Base-by-base conservation (phyloP, 2,888 invertebrate species). In the Meliscaeva auricollis region DNA sequence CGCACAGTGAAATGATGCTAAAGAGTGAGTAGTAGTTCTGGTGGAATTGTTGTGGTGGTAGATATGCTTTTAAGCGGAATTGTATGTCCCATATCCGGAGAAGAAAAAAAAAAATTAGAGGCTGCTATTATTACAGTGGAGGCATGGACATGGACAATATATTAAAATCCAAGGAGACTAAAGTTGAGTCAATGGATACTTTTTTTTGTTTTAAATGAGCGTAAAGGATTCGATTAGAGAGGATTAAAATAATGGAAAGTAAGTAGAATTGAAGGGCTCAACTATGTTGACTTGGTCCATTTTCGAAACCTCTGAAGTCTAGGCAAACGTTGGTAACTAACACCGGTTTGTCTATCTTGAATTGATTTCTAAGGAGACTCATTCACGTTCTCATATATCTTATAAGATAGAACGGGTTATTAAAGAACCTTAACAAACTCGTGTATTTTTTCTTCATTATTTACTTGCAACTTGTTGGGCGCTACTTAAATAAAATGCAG, bases 81-180 rank as follows among this genome's bases (percentile, higher is more conserved):
- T 68, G 41, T 52, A 1, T 73, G 68, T 68, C 74, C 74, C 52
- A 60, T 79, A 73, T 79, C 73, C 30, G 56, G 64, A 17, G 44
- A 44, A 60, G 54, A 70, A 46, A 46, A 17, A 35, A 44, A 60
- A 62, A 70, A 46, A 46, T 70, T 46, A 41, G 50, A 60, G n/a
- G 15, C 26, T 26, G 26, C 26, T 30, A 8, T 22, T 44, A 13
- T 7, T 69, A 17, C 30, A 70, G 20, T 41, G n/a, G n/a, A n/a
- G n/a, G n/a, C n/a, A n/a, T 52, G 69, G 68, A 54, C 30, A 54
- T 30, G 15, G 58, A 52, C 44, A 26, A 8, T 69, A 58, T 26
- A 15, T n/a, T 5, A 48, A 48, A 20, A 1, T 48, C 15, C 7
- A 46, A 58, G 35, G 17, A 35, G 48, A 38, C 38, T 26, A 22